phyloP scores from a whole-genome alignment of 2,888 invertebrate species.

The Folsomia manolachei region DNA sequence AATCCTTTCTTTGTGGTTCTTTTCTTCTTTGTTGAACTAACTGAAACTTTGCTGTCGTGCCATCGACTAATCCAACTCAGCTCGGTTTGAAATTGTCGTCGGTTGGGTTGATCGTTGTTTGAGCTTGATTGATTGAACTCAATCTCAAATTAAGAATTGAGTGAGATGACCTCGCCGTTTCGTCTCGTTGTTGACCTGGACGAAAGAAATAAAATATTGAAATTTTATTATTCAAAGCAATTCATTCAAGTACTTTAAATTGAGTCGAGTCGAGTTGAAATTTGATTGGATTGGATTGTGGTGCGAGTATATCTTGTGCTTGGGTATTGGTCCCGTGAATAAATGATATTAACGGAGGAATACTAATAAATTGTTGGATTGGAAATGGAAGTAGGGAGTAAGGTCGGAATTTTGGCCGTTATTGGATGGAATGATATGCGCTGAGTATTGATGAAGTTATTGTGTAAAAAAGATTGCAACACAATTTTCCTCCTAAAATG shows the following conservation, averaged over 20 bases:
- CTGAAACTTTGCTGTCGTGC: neutral
- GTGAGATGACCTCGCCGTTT: neutral
- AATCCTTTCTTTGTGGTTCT: neutral
- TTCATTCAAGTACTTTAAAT: neutral
- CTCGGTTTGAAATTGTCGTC: too few relatives aligned
- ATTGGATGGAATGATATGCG: neutral
- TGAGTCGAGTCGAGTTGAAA: neutral
- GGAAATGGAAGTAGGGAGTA: too few relatives aligned
- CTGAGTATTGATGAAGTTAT: neutral
- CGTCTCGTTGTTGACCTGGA: neutral
- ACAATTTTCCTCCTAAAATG: too few relatives aligned
- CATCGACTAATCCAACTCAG: too few relatives aligned
- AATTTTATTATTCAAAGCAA: neutral
- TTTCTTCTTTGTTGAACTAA: neutral
- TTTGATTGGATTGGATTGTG: neutral
- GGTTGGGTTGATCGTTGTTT: neutral
- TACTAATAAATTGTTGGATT: neutral
- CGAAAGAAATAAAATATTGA: constrained; percentile 4
- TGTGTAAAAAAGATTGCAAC: too few relatives aligned
- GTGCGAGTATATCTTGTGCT: neutral
- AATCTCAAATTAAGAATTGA: neutral
- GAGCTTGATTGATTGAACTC: neutral
- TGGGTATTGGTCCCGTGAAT: too few relatives aligned
- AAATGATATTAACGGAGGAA: neutral
- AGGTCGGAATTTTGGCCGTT: neutral